Conservation (phyloP, 2,113 vertebrate genomes). For the Sylvilagus bachmani region DNA sequence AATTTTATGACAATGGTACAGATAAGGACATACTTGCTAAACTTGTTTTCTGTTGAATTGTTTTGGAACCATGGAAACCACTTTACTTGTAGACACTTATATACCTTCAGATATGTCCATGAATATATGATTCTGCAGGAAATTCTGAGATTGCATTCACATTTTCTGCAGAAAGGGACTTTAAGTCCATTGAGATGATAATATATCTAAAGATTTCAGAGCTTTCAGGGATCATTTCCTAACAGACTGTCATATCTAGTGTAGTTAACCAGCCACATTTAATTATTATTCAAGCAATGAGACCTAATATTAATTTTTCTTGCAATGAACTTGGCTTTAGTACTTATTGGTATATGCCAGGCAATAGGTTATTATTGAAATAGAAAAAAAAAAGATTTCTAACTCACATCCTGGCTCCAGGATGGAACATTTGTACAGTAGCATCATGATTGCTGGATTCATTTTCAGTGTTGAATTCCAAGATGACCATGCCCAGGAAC, state of each 20-base stretch:
- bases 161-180: slow-evolving; percentile 48
- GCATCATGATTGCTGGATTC: slow-evolving; percentile 81
- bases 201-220: not conserved
- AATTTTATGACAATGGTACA: no score
- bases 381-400: slow-evolving; percentile 81
- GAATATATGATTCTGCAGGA: not conserved
- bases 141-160: slow-evolving; percentile 33
- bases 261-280: slow-evolving; percentile 81
- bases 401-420: slow-evolving; percentile 76
- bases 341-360: slow-evolving; percentile 83
- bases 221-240: slow-evolving; percentile 73
- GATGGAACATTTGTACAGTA: slow-evolving; percentile 81
- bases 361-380: slow-evolving; percentile 85
- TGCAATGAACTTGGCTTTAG: slow-evolving; percentile 86
- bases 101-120: not conserved
- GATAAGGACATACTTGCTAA: not conserved
- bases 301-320: slow-evolving; percentile 85
- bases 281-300: slow-evolving; percentile 85
- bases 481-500: slow-evolving; percentile 33
- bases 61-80: not conserved
- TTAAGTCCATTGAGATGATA: slow-evolving; percentile 65
- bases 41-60: slow-evolving; percentile 40
- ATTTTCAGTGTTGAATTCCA: slow-evolving; percentile 60
- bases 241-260: slow-evolving; percentile 74
- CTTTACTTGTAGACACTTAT: not conserved